A percentile compares a stretch with the other conserved stretches of the same genome.
These are phyloP conservation scores for Chelonoidis abingdonii DNA, from an alignment of 2,113 vertebrate species.

Conservation along the genomic window DNA sequence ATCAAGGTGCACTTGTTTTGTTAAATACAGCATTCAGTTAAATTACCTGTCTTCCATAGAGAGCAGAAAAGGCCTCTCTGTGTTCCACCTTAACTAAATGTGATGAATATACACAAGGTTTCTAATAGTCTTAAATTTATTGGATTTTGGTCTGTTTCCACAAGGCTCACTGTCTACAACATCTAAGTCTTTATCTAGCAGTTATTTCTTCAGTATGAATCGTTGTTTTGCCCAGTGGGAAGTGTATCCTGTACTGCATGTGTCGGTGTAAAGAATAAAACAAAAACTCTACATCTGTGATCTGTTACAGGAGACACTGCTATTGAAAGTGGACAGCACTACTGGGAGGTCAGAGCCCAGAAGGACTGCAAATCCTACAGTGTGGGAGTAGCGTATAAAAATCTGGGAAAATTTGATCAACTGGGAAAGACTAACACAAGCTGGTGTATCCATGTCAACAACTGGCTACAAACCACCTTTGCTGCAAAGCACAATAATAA, in stretches of 20 bases:
- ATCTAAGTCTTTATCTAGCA: not conserved
- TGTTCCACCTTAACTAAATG: not conserved
- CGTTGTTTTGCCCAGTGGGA: not conserved
- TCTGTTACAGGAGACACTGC: conserved; percentile 86
- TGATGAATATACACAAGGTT: not conserved
- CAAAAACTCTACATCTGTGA: not conserved
- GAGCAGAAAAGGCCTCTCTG: not conserved
- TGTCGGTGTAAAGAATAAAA: not conserved
- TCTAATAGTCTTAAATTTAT: not conserved
- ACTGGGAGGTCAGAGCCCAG: conserved; percentile 93
- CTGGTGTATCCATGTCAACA: conserved; percentile 94
- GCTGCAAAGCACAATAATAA: conserved; percentile 96
- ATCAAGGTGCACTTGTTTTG: not conserved
- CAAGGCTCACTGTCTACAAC: not conserved
- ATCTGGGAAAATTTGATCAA: conserved; percentile 93
- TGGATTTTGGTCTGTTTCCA: not conserved
- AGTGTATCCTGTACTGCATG: not conserved
- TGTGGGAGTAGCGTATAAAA: conserved; percentile 89
- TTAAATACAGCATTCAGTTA: not conserved
- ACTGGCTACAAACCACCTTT: conserved; percentile 92
- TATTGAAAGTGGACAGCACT: conserved; percentile 88
- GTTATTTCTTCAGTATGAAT: not conserved
- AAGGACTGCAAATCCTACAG: conserved; percentile 94
- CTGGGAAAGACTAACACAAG: conserved; percentile 90
- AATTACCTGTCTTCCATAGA: not conserved